Base-by-base conservation (phyloP, 2,888 invertebrate species). In the Cynaeus angustus region DNA sequence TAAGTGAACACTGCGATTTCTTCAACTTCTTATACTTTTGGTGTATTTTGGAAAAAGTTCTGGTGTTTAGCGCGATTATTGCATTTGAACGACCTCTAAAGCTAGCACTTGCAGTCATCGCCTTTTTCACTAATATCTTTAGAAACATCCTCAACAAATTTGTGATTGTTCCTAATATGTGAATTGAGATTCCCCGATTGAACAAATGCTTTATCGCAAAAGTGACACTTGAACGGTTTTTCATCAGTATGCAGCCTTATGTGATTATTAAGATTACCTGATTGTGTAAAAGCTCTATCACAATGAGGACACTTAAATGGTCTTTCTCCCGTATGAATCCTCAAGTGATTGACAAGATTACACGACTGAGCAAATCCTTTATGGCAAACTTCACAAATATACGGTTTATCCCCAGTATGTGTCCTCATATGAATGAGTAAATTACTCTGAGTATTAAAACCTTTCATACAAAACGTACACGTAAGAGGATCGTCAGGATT, bases 271-370 rank as follows among this genome's bases (percentile, higher is more conserved):
- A 85, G 72, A 74, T 85, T 85, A 9, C 85, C 85, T 9, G 85
- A 84, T 72, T 85, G 85, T 8, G 84, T 84, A 66, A 85, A 85
- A n/a, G 83, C 84, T 28, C 83, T 75, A 55, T 85, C 85, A 70
- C 85, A 85, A 72, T 85, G 82, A 3, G 85, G 85, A 76, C 85
- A 85, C 72, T 84, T 84, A 65, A 82, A 85, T 0, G 85, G 85
- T 68, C 82, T 79, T 74, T 84, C 84, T 9, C 85, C 85, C 12
- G 85, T 85, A 69, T 85, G 85, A 66, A 83, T 83, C 33, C 85
- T 74, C 77, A 82, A 78, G 66, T 85, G 85, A 77, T 85, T 85
- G 1, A 84, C 82, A 61, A 85, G 73, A 77, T 85, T 85, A 66
- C 85, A 84, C 7, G 83, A 83, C 69, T 85, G 85, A 0, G 85